Base-by-base conservation (phyloP, 2,888 invertebrate genomes). In the Arrhopalites spinosus region DNA sequence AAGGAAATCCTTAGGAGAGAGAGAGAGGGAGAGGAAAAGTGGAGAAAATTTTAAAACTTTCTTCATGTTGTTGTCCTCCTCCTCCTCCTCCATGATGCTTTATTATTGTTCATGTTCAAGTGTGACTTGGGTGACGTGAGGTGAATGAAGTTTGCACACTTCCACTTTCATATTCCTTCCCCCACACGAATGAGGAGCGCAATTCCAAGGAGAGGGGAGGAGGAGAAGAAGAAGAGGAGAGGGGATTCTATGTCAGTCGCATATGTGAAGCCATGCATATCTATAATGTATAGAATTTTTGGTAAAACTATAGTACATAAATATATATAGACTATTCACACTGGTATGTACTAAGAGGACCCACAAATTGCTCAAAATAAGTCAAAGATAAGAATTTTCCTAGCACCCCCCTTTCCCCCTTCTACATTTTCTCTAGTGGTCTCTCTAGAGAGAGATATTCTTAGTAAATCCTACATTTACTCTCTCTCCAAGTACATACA, bases 21-120 rank as follows among this genome's bases (percentile, higher is more conserved):
- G 25, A 59, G 13, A 23, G 20, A 23, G 2, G 11, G 25, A 20
- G 59, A 13, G 23, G 23, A 23, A 7, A 50, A 50, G 50, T 50
- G 50, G 50, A 53, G 20, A 20, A 47, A 45, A 72, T 50, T 63
- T 63, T 63, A 50, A 36, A 71, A 72, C 43, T 72, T 72, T 72
- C 63, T 17, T 17, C 47, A 29, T 71, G 59, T 59, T 63, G 64
- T 72, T 66, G 59, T 59, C 8, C n/a, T 64, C 15, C 27, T 3
- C 30, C 15, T 72, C 30, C 13, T 45, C 63, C 29, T 64, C 63
- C 20, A 72, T 27, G 43, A 25, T 63, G 61, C 63, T 64, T 63
- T 72, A 72, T 72, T 63, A 72, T 72, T 72, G 72, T 72, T 63
- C 72, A 72, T 72, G 63, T 72, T 72, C 63, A 29, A 63, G 63